Evolutionary conservation across 2,113 vertebrate species (phyloP).

Genomic region (Tinamus guttatus): DNA sequence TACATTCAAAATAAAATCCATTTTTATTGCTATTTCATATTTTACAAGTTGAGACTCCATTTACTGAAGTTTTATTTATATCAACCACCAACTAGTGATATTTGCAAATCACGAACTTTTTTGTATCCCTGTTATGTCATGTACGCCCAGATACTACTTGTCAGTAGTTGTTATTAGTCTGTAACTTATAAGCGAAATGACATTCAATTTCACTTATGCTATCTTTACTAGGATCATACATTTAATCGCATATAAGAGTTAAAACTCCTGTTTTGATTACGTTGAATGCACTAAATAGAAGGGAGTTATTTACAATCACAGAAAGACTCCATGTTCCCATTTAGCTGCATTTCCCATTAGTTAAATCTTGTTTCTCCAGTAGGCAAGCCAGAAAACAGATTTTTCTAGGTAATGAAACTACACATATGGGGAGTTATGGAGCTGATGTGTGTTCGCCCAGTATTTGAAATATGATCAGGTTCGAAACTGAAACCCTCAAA

Average conservation of each 20-base stretch:
- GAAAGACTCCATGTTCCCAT: not conserved
- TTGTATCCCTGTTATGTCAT: no score
- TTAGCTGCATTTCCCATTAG: not conserved
- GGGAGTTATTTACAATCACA: not conserved
- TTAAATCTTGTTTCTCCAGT: not conserved
- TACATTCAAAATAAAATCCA: not conserved
- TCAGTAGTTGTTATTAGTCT: not conserved
- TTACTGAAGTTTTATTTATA: no score
- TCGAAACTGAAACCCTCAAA: not conserved
- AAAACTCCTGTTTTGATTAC: not conserved
- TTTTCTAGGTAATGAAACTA: conserved; percentile 13
- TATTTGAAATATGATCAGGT: conserved; percentile 49
- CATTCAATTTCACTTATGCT: not conserved
- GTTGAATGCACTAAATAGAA: not conserved
- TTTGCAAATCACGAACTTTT: no score
- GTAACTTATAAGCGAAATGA: not conserved
- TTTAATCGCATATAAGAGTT: not conserved
- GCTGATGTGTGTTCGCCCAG: not conserved
- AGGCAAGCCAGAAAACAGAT: conserved; percentile 1
- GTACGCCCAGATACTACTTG: no score
- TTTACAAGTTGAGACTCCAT: no score
- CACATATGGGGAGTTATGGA: not conserved
- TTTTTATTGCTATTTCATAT: not conserved
- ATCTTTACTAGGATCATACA: not conserved
- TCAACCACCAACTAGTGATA: no score